Base-by-base conservation (phyloP, 2,888 invertebrate species). In the Pogonocherus hispidulus region DNA sequence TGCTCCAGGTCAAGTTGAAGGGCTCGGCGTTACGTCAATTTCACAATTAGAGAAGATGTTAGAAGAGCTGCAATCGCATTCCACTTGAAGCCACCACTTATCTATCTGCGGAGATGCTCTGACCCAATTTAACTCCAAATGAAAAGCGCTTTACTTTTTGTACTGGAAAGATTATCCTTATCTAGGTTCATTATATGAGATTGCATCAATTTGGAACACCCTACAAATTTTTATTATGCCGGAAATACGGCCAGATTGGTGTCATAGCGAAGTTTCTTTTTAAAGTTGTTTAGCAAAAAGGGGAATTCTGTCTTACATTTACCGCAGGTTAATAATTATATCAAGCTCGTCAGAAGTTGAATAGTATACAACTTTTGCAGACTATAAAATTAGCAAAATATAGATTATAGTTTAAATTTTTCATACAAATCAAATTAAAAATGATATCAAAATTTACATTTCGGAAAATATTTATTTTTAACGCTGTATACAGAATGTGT, bases 131-230 rank as follows among this genome's bases (percentile, higher is more conserved):
- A 46, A 57, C 46, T 22, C 27, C 57, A 57, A 52, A 62, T 37
- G 62, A 52, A 52, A 62, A 44, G 44, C 51, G 32, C 51, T 35
- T 49, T 62, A 49, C 35, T 60, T 62, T 62, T 62, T 62, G 37
- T 11, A 20, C 8, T 23, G 51, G 11, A 9, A 19, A 20, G 49
- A 62, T 57, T 57, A 57, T 57, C 46, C 18, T 57, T 57, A 35
- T 51, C 51, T 51, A 8, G 14, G 37, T 37, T 37, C 51, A 51
- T 51, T 51, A 62, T 49, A 23, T n/a, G 20, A 49, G 49, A 62
- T 51, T 47, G 62, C 20, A 27, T 35, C 47, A 57, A 62, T 62
- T 47, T 55, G 19, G 19, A 19, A 41, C 27, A 14, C 41, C 44
- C n/a, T 16, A 16, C 16, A 44, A 37, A 44, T 41, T 19, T 20